phyloP scores from a whole-genome alignment of 2,797 vertebrate genomes.

The Myripristis murdjan region DNA sequence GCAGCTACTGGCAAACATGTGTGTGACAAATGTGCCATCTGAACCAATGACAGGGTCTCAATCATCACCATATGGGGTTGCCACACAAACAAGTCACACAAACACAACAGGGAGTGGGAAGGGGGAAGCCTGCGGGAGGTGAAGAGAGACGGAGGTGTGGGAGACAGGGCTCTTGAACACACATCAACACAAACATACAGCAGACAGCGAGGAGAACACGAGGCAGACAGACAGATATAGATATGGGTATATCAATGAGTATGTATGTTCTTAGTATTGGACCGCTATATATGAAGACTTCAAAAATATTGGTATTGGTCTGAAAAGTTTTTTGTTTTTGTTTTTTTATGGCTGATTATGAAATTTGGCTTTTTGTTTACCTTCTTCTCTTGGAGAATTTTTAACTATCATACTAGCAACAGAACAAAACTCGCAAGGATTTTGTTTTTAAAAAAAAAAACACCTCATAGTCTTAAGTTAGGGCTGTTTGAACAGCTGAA shows the following conservation, averaged over 20 bases:
- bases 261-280: no score
- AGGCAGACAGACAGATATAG: conserved; percentile 35
- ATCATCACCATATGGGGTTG: conserved; percentile 69
- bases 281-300: no score
- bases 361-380: no score
- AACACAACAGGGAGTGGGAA: conserved; percentile 45
- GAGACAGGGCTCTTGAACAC: neutral
- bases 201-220: conserved; percentile 42
- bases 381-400: no score
- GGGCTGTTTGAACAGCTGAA: no score
- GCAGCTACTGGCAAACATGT: conserved; percentile 79
- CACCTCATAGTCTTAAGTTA: no score
- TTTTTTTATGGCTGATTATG: no score
- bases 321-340: no score
- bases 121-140: conserved; percentile 21
- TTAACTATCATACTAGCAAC: no score
- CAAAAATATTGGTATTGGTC: no score
- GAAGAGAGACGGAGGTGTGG: conserved; percentile 9
- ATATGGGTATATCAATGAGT: conserved; percentile 23
- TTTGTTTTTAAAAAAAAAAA: no score
- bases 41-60: conserved; percentile 70
- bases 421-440: no score
- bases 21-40: conserved; percentile 81
- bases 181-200: neutral
- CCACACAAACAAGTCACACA: conserved; percentile 63